These are phyloP conservation scores for Hypocryptadius cinnamomeus DNA, from an alignment of 2,113 vertebrate species.

Conservation along the genomic window DNA sequence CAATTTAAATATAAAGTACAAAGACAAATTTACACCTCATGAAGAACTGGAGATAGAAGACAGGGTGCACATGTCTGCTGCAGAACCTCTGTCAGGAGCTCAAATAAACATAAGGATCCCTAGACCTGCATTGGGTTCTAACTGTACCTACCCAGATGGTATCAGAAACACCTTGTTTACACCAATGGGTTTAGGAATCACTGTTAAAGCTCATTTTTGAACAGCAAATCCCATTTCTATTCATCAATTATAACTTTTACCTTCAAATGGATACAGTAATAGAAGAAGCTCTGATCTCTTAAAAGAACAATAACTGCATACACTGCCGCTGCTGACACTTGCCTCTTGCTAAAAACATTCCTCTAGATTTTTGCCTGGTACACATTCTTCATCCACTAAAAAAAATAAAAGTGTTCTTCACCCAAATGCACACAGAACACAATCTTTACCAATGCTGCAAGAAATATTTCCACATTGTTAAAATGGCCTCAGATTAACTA, in stretches of 20 bases:
- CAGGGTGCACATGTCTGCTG: not conserved
- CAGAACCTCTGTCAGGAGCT: not conserved
- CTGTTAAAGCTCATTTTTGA: not conserved
- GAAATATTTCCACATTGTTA: not conserved
- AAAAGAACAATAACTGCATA: not conserved
- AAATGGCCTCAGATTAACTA: not conserved
- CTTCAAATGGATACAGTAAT: not conserved
- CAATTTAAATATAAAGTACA: not conserved
- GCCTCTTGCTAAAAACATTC: not conserved
- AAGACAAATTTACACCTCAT: not conserved
- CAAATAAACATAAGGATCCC: not conserved
- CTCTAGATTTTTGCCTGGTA: not conserved
- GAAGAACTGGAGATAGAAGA: not conserved
- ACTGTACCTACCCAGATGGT: not conserved
- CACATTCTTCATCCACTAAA: not conserved
- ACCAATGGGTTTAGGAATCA: not conserved
- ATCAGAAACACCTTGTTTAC: not conserved
- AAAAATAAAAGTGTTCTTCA: rapidly evolving
- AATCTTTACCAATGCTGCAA: not conserved
- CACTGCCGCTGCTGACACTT: not conserved
- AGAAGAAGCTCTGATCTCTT: not conserved
- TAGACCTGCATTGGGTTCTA: rapidly evolving
- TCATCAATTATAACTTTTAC: not conserved
- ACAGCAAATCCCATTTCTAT: not conserved
- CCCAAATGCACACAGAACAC: not conserved